Evolutionary conservation across 2,888 invertebrate species (phyloP).

Genomic region (Cryptus viduatorius): DNA sequence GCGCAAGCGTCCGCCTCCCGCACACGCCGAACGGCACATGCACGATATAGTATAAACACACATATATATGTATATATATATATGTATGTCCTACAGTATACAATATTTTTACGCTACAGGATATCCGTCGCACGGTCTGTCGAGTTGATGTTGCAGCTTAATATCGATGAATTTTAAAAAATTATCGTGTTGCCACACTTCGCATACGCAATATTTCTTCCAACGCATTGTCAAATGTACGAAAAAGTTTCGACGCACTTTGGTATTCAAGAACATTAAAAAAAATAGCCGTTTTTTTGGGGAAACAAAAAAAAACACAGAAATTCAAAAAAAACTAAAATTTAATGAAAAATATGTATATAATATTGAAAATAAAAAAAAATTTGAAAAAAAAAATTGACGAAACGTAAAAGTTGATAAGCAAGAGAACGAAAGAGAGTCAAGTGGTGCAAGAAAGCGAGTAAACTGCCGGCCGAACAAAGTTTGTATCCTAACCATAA

Average conservation of each 20-base stretch:
- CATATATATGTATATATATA: constrained; percentile 10
- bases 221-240: too few species aligned
- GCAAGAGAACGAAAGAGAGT: constrained; percentile 30
- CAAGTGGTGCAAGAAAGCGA: constrained; percentile 41
- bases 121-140: background rate
- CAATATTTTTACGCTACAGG: constrained; percentile 8
- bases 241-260: too few species aligned
- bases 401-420: constrained; percentile 31
- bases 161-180: constrained; percentile 19
- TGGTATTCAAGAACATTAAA: too few species aligned
- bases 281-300: too few species aligned
- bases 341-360: too few species aligned
- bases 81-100: constrained; percentile 1
- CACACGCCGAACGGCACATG: constrained; percentile 66
- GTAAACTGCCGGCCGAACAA: constrained; percentile 32
- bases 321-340: too few species aligned
- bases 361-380: too few species aligned
- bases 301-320: too few species aligned
- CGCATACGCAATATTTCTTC: background rate
- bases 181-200: constrained; percentile 1
- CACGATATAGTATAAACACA: constrained; percentile 24
- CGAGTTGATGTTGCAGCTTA: background rate
- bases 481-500: constrained; percentile 62
- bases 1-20: constrained; percentile 81
- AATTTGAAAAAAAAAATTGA: too few species aligned